Conservation (phyloP, 2,797 vertebrate species). For the Argentina silus region DNA sequence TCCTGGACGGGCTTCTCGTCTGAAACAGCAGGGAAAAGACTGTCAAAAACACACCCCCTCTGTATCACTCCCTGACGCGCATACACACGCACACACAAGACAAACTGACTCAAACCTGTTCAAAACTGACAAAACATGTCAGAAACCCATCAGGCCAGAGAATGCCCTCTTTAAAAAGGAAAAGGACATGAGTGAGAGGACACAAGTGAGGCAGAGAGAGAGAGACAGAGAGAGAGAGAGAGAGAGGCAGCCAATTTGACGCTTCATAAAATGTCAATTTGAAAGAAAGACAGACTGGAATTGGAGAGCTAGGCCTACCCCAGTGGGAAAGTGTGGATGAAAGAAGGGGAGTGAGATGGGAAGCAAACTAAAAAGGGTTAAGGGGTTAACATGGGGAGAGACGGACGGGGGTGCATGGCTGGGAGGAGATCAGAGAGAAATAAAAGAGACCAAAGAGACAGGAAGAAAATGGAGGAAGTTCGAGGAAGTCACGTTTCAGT, state of each 20-base stretch:
- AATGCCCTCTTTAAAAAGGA: constrained; percentile 45
- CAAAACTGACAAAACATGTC: constrained; percentile 47
- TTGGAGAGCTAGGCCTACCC: too few relatives aligned
- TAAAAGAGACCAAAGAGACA: constrained; percentile 42
- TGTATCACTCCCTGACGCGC: constrained; percentile 12
- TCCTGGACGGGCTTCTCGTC: constrained; percentile 82
- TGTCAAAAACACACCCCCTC: constrained; percentile 24
- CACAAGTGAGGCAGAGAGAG: not conserved
- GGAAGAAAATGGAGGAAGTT: constrained; percentile 50
- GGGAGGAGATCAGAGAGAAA: constrained; percentile 56
- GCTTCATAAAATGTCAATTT: too few relatives aligned
- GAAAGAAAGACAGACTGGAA: too few relatives aligned
- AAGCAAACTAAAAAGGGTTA: constrained; percentile 37
- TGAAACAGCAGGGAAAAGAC: constrained; percentile 58
- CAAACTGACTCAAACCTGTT: constrained; percentile 43
- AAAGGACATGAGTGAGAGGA: not conserved
- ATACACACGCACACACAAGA: constrained; percentile 13
- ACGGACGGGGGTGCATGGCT: constrained; percentile 38
- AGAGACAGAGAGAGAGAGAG: constrained; percentile 6
- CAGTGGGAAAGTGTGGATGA: not conserved
- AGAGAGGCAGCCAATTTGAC: constrained; percentile 15
- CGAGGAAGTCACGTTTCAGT: constrained; percentile 51
- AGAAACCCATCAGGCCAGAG: constrained; percentile 34
- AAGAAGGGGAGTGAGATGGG: constrained; percentile 28
- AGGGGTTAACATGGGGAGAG: constrained; percentile 28